A percentile compares a stretch with the other conserved stretches of the same genome.
phyloP scores from a whole-genome alignment of 2,113 vertebrate species.

The Oryzias woworae region DNA sequence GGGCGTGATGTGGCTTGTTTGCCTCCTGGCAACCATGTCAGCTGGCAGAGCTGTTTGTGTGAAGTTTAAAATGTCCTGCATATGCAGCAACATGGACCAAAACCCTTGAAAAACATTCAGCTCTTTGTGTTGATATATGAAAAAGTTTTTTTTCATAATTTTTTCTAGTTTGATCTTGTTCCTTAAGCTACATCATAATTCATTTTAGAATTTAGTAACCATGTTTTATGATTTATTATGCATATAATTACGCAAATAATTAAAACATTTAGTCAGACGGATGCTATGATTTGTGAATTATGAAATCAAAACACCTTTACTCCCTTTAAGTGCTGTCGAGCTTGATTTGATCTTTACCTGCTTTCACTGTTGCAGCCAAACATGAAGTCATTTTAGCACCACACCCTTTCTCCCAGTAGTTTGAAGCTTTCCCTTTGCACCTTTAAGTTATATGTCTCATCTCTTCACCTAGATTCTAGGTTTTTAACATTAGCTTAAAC shows the following conservation, averaged over 20 bases:
- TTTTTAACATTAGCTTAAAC: too few species aligned
- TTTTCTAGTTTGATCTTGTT: background rate
- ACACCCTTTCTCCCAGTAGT: conserved; percentile 29
- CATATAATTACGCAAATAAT: background rate
- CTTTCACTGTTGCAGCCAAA: conserved; percentile 15
- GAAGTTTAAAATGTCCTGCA: background rate
- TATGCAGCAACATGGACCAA: background rate
- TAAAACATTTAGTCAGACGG: background rate
- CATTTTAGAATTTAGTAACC: too few species aligned
- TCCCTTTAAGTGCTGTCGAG: conserved; percentile 15
- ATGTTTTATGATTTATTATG: background rate
- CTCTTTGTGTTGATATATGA: background rate
- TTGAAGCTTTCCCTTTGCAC: conserved; percentile 2
- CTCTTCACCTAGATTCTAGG: background rate
- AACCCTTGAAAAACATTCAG: background rate
- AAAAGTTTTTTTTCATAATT: background rate
- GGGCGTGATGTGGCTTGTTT: conserved; percentile 22
- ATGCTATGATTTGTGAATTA: background rate
- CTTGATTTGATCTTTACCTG: conserved; percentile 16
- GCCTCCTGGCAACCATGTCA: conserved; percentile 12
- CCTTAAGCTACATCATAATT: background rate
- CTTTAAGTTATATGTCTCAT: background rate
- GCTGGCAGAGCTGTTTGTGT: conserved; percentile 4
- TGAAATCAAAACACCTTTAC: background rate
- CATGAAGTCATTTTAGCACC: conserved; percentile 49